Base-by-base conservation (phyloP, 2,113 vertebrate genomes). In the Neodontobutis hainanensis region DNA sequence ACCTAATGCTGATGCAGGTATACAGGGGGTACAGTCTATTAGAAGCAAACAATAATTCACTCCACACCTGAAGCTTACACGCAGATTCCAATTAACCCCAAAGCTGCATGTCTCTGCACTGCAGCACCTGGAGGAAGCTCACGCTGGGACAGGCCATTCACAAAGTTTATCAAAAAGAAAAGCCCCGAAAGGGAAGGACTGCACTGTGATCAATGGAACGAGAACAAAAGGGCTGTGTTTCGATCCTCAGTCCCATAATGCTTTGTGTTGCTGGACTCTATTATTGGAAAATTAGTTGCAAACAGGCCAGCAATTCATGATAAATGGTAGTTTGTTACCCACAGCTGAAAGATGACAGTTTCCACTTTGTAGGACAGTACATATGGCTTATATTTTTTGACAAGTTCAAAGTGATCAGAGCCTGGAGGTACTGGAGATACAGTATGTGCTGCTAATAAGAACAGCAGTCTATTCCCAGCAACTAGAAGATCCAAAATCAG, bases 101-200 rank as follows among this genome's bases (percentile, higher is more conserved):
- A 34, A 35, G 57, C 68, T n/a, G 15, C 49, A 1, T 57, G 56
- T 61, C 49, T 65, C 72, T 60, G 15, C 61, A 65, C 61, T 47
- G 48, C 46, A 67, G 59, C 65, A 72, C n/a, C 57, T 48, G 15
- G 15, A 73, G 61, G 19, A 56, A 73, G 55, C 63, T 8, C 57
- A 7, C 2, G 11, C 60, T 56, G 61, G 51, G 19, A 47, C 56
- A 64, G 63, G 75, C 45, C 61, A 46, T 75, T 68, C 15, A 42
- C 12, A 71, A 66, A 82, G 53, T 77, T 82, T 55, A 66, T 74
- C 52, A 80, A 71, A 55, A 49, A 27, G 48, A 52, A 66, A 71
- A 57, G 9, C 11, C 51, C 57, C 11, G 9, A 11, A 16, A 61
- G 55, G 49, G 52, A 50, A 19, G 58, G 43, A 27, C 19, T 27